A percentile compares a stretch with the other conserved stretches of the same genome.
These are phyloP conservation scores for Drosophila saltans DNA, from an alignment of 1,140 invertebrate genomes.

Conservation along the genomic window DNA sequence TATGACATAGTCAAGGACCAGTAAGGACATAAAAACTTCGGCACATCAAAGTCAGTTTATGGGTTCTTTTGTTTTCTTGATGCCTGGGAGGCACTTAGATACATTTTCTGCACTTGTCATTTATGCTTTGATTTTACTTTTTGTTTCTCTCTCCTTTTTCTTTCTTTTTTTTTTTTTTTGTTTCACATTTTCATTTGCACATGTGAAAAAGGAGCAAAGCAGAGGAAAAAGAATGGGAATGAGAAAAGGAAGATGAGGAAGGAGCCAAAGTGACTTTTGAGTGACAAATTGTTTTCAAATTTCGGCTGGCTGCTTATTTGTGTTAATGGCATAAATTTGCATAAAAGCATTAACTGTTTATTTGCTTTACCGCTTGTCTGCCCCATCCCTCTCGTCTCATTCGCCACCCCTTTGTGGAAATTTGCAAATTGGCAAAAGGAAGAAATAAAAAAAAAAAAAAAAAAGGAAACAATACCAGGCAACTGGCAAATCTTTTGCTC, in stretches of 20 bases:
- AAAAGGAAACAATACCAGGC: conserved; percentile 33
- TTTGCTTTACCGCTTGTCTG: conserved; percentile 72
- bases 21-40: conserved; percentile 15
- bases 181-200: conserved; percentile 39
- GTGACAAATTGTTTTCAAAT: conserved; percentile 82
- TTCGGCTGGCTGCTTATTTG: conserved; percentile 72
- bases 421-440: conserved; percentile 77
- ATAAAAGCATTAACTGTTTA: conserved; percentile 82
- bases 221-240: conserved; percentile 23
- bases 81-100: conserved; percentile 9
- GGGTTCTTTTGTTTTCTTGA: conserved; percentile 13
- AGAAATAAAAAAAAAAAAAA: conserved; percentile 47
- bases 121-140: conserved; percentile 66
- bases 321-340: conserved; percentile 82
- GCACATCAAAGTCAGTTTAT: conserved; percentile 8
- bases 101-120: conserved; percentile 63
- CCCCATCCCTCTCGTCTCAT: not conserved
- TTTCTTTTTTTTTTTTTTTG: conserved; percentile 35
- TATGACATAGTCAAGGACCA: conserved; percentile 6
- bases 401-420: conserved; percentile 62
- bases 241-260: conserved; percentile 18
- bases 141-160: conserved; percentile 34
- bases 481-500: conserved; percentile 12
- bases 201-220: conserved; percentile 27
- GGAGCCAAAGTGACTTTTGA: conserved; percentile 74